Evolutionary conservation across 2,888 invertebrate species (phyloP), one percentile per base, ranked within the genome.

Genomic region (Acleris holmiana): DNA sequence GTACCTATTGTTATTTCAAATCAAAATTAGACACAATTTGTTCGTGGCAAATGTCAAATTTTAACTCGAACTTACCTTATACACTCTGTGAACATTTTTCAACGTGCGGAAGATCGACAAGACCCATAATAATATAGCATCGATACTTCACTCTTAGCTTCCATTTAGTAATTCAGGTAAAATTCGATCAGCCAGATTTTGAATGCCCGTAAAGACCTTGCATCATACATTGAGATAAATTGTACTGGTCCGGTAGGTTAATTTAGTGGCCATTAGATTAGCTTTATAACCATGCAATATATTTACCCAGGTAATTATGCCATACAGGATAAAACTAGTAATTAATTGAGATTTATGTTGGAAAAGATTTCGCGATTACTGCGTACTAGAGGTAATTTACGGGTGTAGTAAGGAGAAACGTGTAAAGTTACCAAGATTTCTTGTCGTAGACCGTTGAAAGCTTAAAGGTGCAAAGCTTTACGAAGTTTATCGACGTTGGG

Each of bases 371-470:
- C 40, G 53, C 57, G 53, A 64, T 64, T 58, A 58, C 63, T 19
- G 23, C 35, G 50, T 58, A 25, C 58, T 35, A 53, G 46, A 51
- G 40, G 63, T 47, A 58, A 58, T 63, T 58, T 64, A 64, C 51
- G 57, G 57, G 18, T 46, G 44, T 44, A n/a, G n/a, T 17, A 13
- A 49, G 25, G 51, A 53, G 57, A 58, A 53, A 58, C 63, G 64
- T 58, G 70, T 63, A 61, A 63, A 61, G 44, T 65, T 61, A 67
- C 62, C 58, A 46, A 64, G 58, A 62, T 57, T 54, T 54, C 56
- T 48, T 62, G 57, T 66, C 51, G 65, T 70, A 65, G 69, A 71
- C 67, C 69, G 69, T 66, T 67, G 68, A 70, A 70, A 44, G 44
- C 44, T 44, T 44, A 6, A 41, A n/a, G 1, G n/a, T 61, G 66